Percentiles rank a stretch among this genome's conserved stretches.
Evolutionary conservation across 2,888 invertebrate genomes (phyloP).

Genomic region (Drosophila borealis): DNA sequence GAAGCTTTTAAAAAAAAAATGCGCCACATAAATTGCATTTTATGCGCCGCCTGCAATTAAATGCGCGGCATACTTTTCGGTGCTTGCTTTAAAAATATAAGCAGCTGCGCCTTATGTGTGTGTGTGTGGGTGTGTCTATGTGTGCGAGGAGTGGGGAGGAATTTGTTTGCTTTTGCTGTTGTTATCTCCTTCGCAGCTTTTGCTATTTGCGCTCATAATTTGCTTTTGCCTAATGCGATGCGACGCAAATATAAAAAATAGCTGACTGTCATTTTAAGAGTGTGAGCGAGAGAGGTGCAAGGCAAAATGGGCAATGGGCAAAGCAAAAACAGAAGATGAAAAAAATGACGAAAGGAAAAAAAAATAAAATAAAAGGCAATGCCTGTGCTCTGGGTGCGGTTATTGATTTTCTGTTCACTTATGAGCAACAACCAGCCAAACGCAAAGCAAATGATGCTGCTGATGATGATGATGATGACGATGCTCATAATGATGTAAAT

Average conservation of each 20-base stretch:
- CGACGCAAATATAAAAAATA: constrained; percentile 30
- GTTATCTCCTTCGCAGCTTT: constrained; percentile 22
- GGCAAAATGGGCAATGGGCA: constrained; percentile 45
- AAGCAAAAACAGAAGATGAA: constrained; percentile 7
- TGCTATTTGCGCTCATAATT: constrained; percentile 51
- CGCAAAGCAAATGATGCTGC: constrained; percentile 31
- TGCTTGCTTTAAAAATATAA: constrained; percentile 9
- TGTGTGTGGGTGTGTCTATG: background rate
- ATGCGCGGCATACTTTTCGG: constrained; percentile 44
- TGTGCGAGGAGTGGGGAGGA: constrained; percentile 14
- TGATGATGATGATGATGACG: constrained; percentile 33
- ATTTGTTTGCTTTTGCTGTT: constrained; percentile 31
- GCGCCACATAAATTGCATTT: constrained; percentile 59
- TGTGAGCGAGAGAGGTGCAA: constrained; percentile 16
- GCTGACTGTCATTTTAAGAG: constrained; percentile 28
- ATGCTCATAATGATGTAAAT: constrained; percentile 45
- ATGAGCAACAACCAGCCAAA: constrained; percentile 47
- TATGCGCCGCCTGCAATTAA: constrained; percentile 44
- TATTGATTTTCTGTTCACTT: constrained; percentile 73
- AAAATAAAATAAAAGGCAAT: constrained; percentile 19
- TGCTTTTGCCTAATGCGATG: constrained; percentile 52
- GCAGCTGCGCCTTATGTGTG: constrained; percentile 7
- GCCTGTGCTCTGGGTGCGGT: constrained; percentile 68
- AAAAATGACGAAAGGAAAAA: background rate
- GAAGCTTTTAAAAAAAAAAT: constrained; percentile 26